A percentile compares a stretch with the other conserved stretches of the same genome.
Conservation (phyloP, 2,888 invertebrate genomes). For the Cheilosia urbana region DNA sequence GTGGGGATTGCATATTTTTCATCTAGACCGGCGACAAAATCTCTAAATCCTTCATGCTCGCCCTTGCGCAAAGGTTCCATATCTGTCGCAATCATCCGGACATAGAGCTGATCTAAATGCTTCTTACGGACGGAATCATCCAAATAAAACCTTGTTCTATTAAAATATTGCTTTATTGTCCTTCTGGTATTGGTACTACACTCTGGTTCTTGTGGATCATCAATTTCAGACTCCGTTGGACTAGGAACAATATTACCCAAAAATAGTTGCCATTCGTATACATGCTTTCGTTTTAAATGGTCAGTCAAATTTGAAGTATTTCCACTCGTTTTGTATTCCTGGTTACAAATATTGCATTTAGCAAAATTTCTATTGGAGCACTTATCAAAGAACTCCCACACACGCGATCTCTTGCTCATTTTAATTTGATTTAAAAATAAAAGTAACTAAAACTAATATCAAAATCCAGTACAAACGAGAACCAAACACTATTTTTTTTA, state of each 20-base stretch:
- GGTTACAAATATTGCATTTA: background rate
- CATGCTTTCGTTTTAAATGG: background rate
- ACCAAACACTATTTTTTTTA: too few species aligned
- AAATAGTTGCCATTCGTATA: background rate
- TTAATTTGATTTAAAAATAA: background rate
- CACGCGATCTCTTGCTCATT: background rate
- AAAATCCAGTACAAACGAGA: too few species aligned
- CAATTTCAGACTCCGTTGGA: background rate
- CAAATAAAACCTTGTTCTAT: too few species aligned
- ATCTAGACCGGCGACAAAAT: conserved; percentile 3
- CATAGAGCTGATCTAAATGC: background rate
- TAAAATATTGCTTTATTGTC: background rate
- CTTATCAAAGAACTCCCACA: background rate
- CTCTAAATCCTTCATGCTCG: background rate
- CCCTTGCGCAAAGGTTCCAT: background rate
- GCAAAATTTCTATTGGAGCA: background rate
- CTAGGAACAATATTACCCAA: background rate
- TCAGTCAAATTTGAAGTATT: background rate
- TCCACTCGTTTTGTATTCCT: background rate
- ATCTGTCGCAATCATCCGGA: conserved; percentile 4
- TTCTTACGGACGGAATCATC: background rate
- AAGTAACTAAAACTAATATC: background rate
- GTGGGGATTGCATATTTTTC: background rate
- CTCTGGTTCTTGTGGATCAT: background rate
- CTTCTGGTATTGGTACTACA: background rate